Evolutionary conservation across 2,888 invertebrate species (phyloP).

Genomic region (Agrotis clavis): DNA sequence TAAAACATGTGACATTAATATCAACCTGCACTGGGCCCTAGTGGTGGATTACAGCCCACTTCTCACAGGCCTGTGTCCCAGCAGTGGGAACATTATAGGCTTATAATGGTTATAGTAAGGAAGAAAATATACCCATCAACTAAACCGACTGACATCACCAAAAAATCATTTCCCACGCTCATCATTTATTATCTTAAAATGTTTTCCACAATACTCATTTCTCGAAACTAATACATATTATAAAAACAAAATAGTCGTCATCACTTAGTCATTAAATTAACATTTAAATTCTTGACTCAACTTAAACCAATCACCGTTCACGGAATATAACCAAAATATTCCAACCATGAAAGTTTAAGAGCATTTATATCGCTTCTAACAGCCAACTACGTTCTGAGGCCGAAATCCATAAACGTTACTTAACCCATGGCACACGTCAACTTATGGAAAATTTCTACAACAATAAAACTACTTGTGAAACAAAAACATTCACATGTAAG

Average conservation of each 20-base stretch:
- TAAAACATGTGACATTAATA: too few species aligned
- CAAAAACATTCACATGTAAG: too few species aligned
- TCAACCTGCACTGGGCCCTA: too few species aligned
- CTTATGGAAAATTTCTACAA: too few species aligned
- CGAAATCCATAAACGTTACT: too few species aligned
- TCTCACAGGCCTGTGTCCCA: too few species aligned
- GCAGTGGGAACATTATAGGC: too few species aligned
- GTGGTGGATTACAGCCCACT: too few species aligned
- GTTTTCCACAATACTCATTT: slow-evolving; percentile 32
- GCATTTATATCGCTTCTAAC: slow-evolving; percentile 11
- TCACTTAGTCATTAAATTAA: slow-evolving; percentile 48
- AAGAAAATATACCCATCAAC: neutral
- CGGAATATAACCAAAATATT: neutral
- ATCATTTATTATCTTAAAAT: slow-evolving; percentile 14
- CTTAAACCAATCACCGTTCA: slow-evolving; percentile 28
- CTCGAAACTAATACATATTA: slow-evolving; percentile 37
- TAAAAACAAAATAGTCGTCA: slow-evolving; percentile 44
- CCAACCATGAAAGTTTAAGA: neutral
- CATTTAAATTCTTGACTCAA: slow-evolving; percentile 40
- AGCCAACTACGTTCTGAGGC: neutral
- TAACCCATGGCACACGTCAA: too few species aligned
- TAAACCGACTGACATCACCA: neutral
- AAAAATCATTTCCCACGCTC: slow-evolving; percentile 24
- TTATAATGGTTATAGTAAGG: too few species aligned
- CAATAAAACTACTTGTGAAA: too few species aligned